Evolutionary conservation across 2,113 vertebrate species (phyloP), one percentile per base, ranked within the genome.

Genomic region (Pseudorectes ferrugineus): DNA sequence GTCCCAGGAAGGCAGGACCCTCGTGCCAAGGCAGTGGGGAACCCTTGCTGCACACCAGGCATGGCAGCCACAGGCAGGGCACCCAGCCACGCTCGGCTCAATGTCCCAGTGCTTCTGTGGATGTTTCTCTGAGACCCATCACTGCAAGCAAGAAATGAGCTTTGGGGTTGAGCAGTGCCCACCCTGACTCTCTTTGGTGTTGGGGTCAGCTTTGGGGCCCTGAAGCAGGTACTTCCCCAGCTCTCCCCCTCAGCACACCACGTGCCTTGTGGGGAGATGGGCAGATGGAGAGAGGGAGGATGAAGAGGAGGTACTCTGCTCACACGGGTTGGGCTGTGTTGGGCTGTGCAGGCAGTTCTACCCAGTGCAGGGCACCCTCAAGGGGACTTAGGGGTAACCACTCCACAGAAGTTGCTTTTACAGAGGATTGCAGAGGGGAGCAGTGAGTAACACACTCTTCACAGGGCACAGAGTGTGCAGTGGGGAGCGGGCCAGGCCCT

Each of bases 261-360:
- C 3, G 29, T 95, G 92, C 90, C 94, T 96, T 40, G 8, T 81
- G 54, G 73, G 43, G 61, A 63, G 40, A 11, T 29, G 65, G 79
- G 82, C 97, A 98, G 98, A 98, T 98, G 98, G 97, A 85, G 95
- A 96, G 95, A 95, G 89, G 97, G 97, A 97, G 97, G 97, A 93
- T 72, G 91, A 94, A 54, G 96, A 96, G 96, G 96, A 94, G 96
- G 88, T 33, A 38, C 95, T 94, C 8, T 62, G 95, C 96, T 95
- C 3, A 18, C 96, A 59, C 48, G 9, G 54, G 72, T 81, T 81
- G 77, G 89, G 93, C 90, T 93, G 62, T 38, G 68, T 12, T 2
- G 46, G 59, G 59, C 0, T 1, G 40, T 5, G 43, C 85, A 52
- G 83, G 65, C 59, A 25, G 43, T 13, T 62, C n/a, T 12, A 14